These are phyloP conservation scores for Sterrhoptilus dennistouni DNA, from an alignment of 2,113 vertebrate species.

Conservation along the genomic window DNA sequence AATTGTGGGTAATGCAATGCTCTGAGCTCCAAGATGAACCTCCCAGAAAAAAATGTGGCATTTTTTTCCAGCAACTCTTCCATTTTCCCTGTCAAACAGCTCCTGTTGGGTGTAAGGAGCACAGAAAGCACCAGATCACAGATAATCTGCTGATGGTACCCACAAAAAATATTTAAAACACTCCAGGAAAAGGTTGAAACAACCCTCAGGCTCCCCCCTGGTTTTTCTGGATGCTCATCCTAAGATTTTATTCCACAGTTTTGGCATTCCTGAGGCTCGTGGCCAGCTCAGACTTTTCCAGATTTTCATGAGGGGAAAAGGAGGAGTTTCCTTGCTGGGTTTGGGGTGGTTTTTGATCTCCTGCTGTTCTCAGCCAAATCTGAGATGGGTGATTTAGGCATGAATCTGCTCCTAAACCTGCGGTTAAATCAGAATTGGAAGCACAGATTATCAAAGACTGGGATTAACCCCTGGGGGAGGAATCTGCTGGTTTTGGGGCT, in stretches of 20 bases:
- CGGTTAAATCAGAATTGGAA: fast-evolving
- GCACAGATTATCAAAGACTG: fast-evolving
- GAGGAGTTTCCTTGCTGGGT: neutral
- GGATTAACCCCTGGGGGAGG: neutral
- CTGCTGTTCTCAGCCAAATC: neutral
- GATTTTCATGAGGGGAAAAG: neutral
- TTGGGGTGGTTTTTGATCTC: neutral
- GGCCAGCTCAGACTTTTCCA: neutral
- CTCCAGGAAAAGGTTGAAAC: neutral
- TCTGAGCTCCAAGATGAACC: neutral
- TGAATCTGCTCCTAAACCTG: neutral
- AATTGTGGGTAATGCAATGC: neutral
- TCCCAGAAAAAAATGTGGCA: neutral
- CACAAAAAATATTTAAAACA: neutral
- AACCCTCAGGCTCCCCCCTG: neutral
- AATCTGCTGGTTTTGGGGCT: neutral
- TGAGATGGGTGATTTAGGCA: neutral
- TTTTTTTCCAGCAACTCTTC: neutral
- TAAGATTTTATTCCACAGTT: neutral
- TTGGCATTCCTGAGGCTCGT: fast-evolving
- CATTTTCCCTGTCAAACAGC: fast-evolving
- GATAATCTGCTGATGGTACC: neutral
- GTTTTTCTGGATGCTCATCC: neutral
- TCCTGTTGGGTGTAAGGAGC: fast-evolving
- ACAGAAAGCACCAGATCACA: neutral